Conservation (phyloP, 2,888 invertebrate species). For the Octonoba sinensis region DNA sequence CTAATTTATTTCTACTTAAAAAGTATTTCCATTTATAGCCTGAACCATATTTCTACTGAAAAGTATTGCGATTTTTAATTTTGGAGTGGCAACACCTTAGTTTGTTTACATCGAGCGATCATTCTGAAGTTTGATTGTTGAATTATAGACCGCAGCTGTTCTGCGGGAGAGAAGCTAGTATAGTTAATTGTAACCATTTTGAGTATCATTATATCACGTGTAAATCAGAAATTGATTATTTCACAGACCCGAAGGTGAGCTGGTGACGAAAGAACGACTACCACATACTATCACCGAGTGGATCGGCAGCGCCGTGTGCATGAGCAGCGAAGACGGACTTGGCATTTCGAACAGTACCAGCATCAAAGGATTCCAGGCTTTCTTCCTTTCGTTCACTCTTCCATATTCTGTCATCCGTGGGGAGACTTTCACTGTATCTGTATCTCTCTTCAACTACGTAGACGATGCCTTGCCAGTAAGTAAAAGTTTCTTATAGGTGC, state of each 20-base stretch:
- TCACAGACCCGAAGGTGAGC: conserved; percentile 44
- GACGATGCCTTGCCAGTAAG: conserved; percentile 70
- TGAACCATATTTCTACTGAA: no score
- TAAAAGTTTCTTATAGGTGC: background rate
- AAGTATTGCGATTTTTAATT: no score
- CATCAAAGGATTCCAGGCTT: conserved; percentile 71
- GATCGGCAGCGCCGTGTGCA: conserved; percentile 70
- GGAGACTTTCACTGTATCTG: conserved; percentile 69
- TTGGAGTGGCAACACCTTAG: no score
- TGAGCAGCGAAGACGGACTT: conserved; percentile 68
- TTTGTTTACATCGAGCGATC: no score
- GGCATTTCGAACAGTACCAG: conserved; percentile 69
- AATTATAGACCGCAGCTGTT: no score
- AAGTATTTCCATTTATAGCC: no score
- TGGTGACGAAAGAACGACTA: conserved; percentile 58
- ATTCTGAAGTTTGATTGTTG: no score
- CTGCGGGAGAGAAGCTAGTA: no score
- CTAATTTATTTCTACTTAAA: no score
- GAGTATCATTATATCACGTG: no score
- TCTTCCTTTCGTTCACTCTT: conserved; percentile 71
- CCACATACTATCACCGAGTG: conserved; percentile 72
- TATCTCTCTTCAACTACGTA: conserved; percentile 71
- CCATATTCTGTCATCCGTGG: conserved; percentile 71
- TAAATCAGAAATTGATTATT: background rate
- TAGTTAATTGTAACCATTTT: no score